phyloP scores from a whole-genome alignment of 2,113 vertebrate species.

The Python bivittatus region DNA sequence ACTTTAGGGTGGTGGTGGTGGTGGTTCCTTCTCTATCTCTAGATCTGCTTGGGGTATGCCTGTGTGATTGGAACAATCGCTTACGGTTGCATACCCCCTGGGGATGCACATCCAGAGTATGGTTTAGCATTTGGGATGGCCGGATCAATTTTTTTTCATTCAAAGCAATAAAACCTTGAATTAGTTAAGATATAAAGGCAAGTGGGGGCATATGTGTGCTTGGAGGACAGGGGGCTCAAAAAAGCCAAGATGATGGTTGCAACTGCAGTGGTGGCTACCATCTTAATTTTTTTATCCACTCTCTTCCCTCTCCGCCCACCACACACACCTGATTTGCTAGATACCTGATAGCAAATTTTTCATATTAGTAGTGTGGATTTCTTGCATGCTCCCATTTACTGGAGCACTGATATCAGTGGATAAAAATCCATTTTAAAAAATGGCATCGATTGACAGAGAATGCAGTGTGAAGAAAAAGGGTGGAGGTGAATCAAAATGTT shows the following conservation, averaged over 20 bases:
- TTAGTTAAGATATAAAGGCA: not conserved
- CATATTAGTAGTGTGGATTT: not conserved
- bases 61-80: not conserved
- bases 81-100: not conserved
- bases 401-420: not conserved
- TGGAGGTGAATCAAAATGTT: not conserved
- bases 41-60: not conserved
- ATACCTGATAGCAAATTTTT: not conserved
- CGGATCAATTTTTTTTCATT: not conserved
- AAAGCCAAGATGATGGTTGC: not conserved
- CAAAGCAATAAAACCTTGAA: not conserved
- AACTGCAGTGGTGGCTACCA: not conserved
- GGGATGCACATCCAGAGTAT: not conserved
- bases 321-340: too few relatives aligned
- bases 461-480: not conserved
- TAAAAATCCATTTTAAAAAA: not conserved
- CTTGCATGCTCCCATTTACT: not conserved
- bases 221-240: not conserved
- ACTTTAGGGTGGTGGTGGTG: not conserved
- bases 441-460: not conserved
- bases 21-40: not conserved
- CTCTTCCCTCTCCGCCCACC: not conserved
- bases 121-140: not conserved
- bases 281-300: not conserved
- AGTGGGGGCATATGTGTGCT: not conserved